Evolutionary conservation across 1,140 invertebrate species (phyloP), one percentile per base, ranked within the genome.

Genomic region (Orchestia grillus): DNA sequence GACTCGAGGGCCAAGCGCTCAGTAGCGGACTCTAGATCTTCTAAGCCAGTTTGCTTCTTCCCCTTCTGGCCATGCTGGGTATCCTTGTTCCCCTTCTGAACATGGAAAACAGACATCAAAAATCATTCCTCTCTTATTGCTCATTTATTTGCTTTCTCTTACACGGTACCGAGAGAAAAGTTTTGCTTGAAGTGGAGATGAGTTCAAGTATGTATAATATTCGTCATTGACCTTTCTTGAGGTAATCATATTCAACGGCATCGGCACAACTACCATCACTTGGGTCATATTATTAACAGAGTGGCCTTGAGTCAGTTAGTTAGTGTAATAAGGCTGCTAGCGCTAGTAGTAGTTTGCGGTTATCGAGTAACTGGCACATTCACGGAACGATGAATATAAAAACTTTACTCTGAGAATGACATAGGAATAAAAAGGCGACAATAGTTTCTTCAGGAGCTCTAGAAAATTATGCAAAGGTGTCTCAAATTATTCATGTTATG

Each of bases 1-100:
- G 96, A 96, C 87, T 96, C 96, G 44, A 97, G 44, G n/a, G 47
- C 96, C 43, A 97, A 45, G 57, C 96, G 96, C 45, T 96, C 96
- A 40, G 96, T 96, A 42, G 96, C 96, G 4, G 92, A 94, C 92
- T 94, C 92, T 36, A 94, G 44, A 4, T 94, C 92, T 23, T 94
- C 43, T n/a, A 94, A 15, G 11, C 44, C 92, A 15, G 44, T 44
- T 15, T 94, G 44, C 92, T 94, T 94, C 44, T 47, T 94, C 11
- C 3, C 36, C 19, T 45, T 94, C 92, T 94, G 92, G 0, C 44
- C 43, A 91, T 77, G 95, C 96, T 96, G 96, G 91, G 43, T 16
- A 77, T 40, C 62, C 92, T 94, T 94, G 4, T 47, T 94, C 11
- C 3, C 36, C 19, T 45, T 94, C 92, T 94, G 92, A 0, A 44